Base-by-base conservation (phyloP, 1,140 invertebrate genomes). In the Pogonomyrmex barbatus region DNA sequence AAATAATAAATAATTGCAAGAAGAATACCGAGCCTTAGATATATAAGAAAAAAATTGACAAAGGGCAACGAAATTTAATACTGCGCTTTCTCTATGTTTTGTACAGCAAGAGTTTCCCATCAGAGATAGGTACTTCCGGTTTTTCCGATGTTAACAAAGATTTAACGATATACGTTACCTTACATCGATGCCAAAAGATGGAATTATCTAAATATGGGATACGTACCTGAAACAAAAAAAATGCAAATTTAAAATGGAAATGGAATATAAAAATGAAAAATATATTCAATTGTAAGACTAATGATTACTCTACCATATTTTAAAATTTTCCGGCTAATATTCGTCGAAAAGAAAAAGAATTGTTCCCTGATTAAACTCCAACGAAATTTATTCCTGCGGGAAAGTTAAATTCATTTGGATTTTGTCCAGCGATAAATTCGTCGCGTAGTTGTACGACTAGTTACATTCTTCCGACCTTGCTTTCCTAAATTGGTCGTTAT, bases 391-490 rank as follows among this genome's bases (percentile, higher is more conserved):
- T 84, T 62, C 76, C 68, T 62, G 8, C 54, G 14, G 60, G 70
- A 65, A 82, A 76, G 79, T 77, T 87, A 58, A 39, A 47, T 52
- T 65, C 75, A 62, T 92, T 94, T 93, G 93, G 93, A 94, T 88
- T 79, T 62, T 79, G 67, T 93, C 93, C 92, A 94, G 90, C 89
- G 78, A 86, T 88, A 89, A 92, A 92, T 86, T 90, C 90, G 56
- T 63, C 70, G 24, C 76, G 68, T 60, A 73, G 65, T 63, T 45
- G 6, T 68, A 30, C n/a, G 36, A 39, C 24, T 39, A 33, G 56
- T 83, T 60, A 50, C 77, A 17, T 62, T 89, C 68, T 81, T 71
- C 24, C 63, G 50, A 45, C 68, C 76, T 75, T 70, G 77, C 85
- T 78, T 88, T 60, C 65, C 81, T 84, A 91, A 88, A 90, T 87